Conservation (phyloP, 1,140 invertebrate genomes). For the Drosophila simulans region DNA sequence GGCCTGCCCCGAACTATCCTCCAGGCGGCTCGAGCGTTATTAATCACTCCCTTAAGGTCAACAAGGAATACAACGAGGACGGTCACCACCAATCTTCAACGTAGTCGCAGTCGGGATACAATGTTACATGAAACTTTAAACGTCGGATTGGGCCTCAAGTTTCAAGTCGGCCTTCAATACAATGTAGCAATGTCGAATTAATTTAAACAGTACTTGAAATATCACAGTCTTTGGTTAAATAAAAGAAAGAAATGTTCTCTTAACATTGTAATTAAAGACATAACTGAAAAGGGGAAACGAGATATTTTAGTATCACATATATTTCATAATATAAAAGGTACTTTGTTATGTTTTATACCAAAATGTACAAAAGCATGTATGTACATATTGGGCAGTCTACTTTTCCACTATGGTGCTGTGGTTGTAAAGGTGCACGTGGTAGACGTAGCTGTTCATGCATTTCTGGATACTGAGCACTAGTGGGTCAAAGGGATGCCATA, state of each 20-base stretch:
- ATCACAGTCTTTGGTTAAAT: too few species aligned
- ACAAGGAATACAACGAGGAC: slow-evolving; percentile 66
- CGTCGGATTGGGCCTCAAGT: neutral
- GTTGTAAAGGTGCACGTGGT: slow-evolving; percentile 94
- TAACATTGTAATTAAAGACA: too few species aligned
- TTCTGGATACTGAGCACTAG: slow-evolving; percentile 98
- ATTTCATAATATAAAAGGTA: neutral
- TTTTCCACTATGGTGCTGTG: slow-evolving; percentile 83
- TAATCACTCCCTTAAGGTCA: slow-evolving; percentile 66
- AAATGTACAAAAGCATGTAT: too few species aligned
- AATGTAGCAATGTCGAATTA: neutral
- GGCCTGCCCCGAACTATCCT: slow-evolving; percentile 2
- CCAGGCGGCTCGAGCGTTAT: slow-evolving; percentile 53
- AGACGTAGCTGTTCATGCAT: slow-evolving; percentile 97
- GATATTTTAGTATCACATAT: slow-evolving; percentile 11
- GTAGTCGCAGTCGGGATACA: neutral
- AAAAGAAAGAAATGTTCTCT: too few species aligned
- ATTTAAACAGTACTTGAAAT: neutral
- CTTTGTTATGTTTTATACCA: neutral
- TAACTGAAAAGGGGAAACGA: too few species aligned
- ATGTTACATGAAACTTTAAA: neutral
- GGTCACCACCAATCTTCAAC: slow-evolving; percentile 26
- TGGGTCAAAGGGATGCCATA: slow-evolving; percentile 98
- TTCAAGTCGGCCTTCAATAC: neutral
- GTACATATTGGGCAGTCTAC: slow-evolving; percentile 3